Conservation (phyloP, 2,888 invertebrate genomes). For the Tenthredo notha region DNA sequence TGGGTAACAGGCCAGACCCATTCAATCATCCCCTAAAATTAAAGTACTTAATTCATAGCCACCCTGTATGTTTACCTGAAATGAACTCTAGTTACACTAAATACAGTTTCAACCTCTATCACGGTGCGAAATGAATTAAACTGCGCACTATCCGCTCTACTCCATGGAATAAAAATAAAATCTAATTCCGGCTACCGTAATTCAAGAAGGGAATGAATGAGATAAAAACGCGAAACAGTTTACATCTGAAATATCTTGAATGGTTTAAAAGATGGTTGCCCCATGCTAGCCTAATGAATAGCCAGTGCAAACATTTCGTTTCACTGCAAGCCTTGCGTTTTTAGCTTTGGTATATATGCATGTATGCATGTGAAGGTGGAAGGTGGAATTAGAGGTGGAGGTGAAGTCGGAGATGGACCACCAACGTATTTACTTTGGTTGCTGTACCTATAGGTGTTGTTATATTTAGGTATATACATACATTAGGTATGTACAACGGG, state of each 20-base stretch:
- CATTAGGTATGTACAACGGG: not conserved
- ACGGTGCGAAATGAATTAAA: constrained; percentile 28
- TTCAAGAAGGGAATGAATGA: constrained; percentile 49
- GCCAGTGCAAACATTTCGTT: constrained; percentile 42
- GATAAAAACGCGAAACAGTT: constrained; percentile 52
- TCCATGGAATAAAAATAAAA: constrained; percentile 37
- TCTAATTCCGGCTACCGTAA: not conserved
- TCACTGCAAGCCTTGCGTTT: not conserved
- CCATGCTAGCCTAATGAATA: constrained; percentile 32
- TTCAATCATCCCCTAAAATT: too few species aligned
- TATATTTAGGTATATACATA: not conserved
- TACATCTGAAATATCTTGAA: constrained; percentile 53
- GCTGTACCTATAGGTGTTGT: not conserved
- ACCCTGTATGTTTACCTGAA: not conserved
- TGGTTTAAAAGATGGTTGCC: constrained; percentile 49
- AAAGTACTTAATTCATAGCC: too few species aligned
- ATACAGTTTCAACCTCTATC: constrained; percentile 14
- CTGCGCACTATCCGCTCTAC: not conserved
- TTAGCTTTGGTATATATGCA: not conserved
- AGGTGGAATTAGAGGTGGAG: not conserved
- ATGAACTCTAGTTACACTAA: not conserved
- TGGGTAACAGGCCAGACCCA: too few species aligned
- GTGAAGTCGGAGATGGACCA: not conserved
- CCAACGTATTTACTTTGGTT: not conserved
- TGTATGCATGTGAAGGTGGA: not conserved